phyloP scores from a whole-genome alignment of 2,113 vertebrate species.

The Chlamydotis undulata region DNA sequence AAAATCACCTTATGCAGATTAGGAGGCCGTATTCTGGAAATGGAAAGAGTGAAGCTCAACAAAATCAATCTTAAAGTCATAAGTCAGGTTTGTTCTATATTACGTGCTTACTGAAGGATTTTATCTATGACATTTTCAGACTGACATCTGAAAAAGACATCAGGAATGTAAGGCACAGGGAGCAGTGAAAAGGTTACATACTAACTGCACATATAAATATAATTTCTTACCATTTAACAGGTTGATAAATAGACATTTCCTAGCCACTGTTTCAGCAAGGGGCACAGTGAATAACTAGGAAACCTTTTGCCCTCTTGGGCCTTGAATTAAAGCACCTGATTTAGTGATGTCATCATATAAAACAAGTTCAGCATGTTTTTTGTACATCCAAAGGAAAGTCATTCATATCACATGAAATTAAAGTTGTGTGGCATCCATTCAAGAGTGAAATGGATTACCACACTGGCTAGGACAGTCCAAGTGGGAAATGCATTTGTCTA shows the following conservation, averaged over 20 bases:
- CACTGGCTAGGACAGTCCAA: not conserved
- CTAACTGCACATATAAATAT: not conserved
- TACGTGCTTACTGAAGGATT: not conserved
- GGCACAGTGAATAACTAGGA: not conserved
- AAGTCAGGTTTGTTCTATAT: not conserved
- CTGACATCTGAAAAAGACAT: not conserved
- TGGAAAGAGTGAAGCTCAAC: not conserved
- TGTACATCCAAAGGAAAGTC: not conserved
- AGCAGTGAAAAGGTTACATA: not conserved
- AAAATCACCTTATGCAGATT: not conserved
- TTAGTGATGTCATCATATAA: not conserved
- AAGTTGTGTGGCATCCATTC: not conserved
- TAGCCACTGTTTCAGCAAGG: not conserved
- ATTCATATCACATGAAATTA: not conserved
- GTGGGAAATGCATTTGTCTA: not conserved
- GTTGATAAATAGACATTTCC: not conserved
- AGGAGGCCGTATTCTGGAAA: not conserved
- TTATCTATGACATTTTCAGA: not conserved
- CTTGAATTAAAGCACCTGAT: not conserved
- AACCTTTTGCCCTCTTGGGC: not conserved
- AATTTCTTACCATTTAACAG: not conserved
- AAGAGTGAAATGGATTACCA: not conserved
- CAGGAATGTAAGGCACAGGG: not conserved
- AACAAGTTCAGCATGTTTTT: not conserved
- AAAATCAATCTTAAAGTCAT: not conserved